These are phyloP conservation scores for Lepidurus arcticus DNA, from an alignment of 1,140 invertebrate species.

Conservation along the genomic window DNA sequence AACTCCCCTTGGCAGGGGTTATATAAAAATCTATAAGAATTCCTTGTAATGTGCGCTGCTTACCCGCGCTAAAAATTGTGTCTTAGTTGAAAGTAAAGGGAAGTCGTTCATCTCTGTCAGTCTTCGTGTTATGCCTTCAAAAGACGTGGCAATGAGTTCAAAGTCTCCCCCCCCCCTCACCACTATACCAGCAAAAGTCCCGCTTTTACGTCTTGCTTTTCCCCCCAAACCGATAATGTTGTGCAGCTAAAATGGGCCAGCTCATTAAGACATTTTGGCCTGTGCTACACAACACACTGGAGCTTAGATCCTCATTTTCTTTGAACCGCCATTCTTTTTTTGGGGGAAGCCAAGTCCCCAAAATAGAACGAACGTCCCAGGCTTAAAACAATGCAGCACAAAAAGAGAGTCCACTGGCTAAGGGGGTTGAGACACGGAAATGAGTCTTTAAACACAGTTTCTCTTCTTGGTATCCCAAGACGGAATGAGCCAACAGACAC, in stretches of 20 bases:
- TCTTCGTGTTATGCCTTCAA: slow-evolving; percentile 8
- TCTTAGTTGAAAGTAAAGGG: not conserved
- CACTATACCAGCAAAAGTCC: not conserved
- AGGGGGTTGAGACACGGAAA: no score
- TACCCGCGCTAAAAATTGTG: not conserved
- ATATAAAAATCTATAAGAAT: not conserved
- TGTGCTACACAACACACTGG: not conserved
- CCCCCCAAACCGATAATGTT: slow-evolving; percentile 18
- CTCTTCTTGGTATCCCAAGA: not conserved
- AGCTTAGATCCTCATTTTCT: not conserved
- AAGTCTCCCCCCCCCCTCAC: not conserved
- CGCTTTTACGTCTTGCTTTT: slow-evolving; percentile 18
- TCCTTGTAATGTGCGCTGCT: not conserved
- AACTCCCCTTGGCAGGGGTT: not conserved
- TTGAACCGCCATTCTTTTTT: not conserved
- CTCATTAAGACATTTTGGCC: slow-evolving; percentile 19
- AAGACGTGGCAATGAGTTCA: slow-evolving; percentile 14
- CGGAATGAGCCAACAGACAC: not conserved
- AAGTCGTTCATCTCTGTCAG: slow-evolving; percentile 14
- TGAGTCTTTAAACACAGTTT: not conserved
- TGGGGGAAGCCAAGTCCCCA: not conserved
- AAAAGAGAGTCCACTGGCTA: not conserved
- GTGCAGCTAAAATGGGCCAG: slow-evolving; percentile 6
- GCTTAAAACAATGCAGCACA: not conserved
- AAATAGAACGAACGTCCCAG: not conserved